phyloP scores from a whole-genome alignment of 2,888 invertebrate genomes.

The Cryptus viduatorius region DNA sequence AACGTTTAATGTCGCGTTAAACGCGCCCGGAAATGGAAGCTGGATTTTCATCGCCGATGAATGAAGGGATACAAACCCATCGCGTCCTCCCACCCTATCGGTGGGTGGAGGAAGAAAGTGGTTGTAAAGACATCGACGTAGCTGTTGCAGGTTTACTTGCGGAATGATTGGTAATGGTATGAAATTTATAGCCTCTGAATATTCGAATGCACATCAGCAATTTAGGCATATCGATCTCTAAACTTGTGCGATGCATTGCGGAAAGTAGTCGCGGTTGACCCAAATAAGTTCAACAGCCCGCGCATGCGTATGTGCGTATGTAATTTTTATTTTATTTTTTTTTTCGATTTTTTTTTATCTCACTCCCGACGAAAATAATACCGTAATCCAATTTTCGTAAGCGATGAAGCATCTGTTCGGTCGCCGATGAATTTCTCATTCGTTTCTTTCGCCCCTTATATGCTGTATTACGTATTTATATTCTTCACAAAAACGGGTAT shows the following conservation, averaged over 20 bases:
- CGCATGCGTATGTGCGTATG: neutral
- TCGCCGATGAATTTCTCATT: conserved; percentile 13
- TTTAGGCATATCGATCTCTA: neutral
- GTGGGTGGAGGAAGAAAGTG: neutral
- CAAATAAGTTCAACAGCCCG: neutral
- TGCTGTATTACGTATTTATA: conserved; percentile 2
- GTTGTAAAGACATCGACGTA: neutral
- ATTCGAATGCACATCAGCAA: neutral
- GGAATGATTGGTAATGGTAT: neutral
- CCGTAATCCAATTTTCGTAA: neutral
- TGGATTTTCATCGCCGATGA: neutral
- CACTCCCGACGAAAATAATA: neutral
- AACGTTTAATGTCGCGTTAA: neutral
- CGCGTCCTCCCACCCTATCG: neutral
- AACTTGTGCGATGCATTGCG: neutral
- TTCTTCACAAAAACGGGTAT: neutral
- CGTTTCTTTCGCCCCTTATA: neutral
- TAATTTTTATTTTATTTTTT: conserved; percentile 15
- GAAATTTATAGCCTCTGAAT: neutral
- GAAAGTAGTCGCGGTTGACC: neutral
- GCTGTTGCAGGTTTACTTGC: neutral
- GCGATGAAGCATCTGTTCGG: neutral
- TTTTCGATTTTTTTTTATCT: neutral
- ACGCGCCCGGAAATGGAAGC: neutral
- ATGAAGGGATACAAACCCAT: neutral